Base-by-base conservation (phyloP, 2,888 invertebrate species). In the Drosophila paucipuncta region DNA sequence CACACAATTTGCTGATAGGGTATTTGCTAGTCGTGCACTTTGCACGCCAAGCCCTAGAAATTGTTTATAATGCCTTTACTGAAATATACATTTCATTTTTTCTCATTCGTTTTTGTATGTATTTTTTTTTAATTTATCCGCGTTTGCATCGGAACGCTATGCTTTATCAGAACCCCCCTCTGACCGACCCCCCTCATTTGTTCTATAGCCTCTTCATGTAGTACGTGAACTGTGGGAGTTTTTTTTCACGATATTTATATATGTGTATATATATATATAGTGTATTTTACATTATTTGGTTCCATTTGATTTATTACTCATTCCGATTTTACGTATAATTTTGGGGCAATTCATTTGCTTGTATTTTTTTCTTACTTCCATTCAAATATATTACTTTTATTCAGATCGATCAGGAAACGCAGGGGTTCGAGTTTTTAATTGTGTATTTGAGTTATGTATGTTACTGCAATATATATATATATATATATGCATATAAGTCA, bases 401-500 rank as follows among this genome's bases (percentile, higher is more conserved):
- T 25, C n/a, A 30, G 28, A 28, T 30, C 7, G 16, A 41, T 41
- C 22, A 33, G 30, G 4, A n/a, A 53, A 33, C 7, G 9, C 28
- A 4, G n/a, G 22, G 7, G 1, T 16, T 33, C 7, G 13, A 10
- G 28, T 50, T 30, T 30, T 52, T 10, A 30, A n/a, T 30, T 52
- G 18, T 28, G 18, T 30, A 2, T 50, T 50, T 30, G 18, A 22
- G 22, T 22, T 13, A 47, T 22, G 7, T 22, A 22, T 47, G 22
- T 47, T 47, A 22, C 43, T 47, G 1, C 22, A 22, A 43, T n/a
- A 41, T 41, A n/a, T 41, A 37, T 35, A 13, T 39, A n/a, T n/a
- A 49, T 39, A 28, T 22, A 18, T 47, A 33, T 39, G 37, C 49
- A 49, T 58, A 61, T 54, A 80, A 80, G 83, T 76, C 83, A 71